Conservation (phyloP, 2,113 vertebrate genomes). For the Periophthalmodon schlosseri region DNA sequence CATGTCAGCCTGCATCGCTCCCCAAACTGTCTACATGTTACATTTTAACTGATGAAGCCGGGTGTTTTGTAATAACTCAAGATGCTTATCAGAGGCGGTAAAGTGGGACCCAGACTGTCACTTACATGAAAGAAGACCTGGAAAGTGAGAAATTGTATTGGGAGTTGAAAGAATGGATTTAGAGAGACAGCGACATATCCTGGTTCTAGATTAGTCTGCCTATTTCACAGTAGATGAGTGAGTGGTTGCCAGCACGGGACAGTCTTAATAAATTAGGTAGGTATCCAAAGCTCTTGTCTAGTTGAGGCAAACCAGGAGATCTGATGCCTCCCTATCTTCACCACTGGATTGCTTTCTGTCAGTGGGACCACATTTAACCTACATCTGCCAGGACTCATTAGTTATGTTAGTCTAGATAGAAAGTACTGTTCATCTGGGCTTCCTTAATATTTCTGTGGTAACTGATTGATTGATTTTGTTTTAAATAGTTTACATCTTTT, state of each 20-base stretch:
- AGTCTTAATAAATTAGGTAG: constrained; percentile 59
- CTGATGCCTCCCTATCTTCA: constrained; percentile 36
- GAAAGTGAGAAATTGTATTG: constrained; percentile 31
- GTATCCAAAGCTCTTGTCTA: constrained; percentile 28
- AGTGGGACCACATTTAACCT: constrained; percentile 66
- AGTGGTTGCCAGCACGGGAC: constrained; percentile 21
- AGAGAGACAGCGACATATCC: constrained; percentile 14
- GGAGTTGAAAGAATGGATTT: constrained; percentile 32
- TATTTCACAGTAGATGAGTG: constrained; percentile 29
- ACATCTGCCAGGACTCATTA: constrained; percentile 74
- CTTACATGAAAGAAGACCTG: constrained; percentile 34
- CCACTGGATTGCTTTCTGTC: constrained; percentile 42
- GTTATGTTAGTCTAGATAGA: constrained; percentile 39
- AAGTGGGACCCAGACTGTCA: constrained; percentile 20
- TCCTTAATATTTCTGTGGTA: neutral
- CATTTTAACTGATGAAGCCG: constrained; percentile 45
- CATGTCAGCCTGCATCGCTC: constrained; percentile 46
- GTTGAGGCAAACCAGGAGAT: constrained; percentile 25
- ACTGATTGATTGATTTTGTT: neutral
- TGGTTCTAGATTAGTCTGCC: constrained; percentile 27
- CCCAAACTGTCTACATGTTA: constrained; percentile 39
- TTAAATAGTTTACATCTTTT: neutral
- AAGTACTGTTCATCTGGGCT: constrained; percentile 35
- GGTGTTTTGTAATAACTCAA: constrained; percentile 59
- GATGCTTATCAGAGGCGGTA: constrained; percentile 24